phyloP scores from a whole-genome alignment of 2,797 vertebrate species.

The Acanthis flammea region DNA sequence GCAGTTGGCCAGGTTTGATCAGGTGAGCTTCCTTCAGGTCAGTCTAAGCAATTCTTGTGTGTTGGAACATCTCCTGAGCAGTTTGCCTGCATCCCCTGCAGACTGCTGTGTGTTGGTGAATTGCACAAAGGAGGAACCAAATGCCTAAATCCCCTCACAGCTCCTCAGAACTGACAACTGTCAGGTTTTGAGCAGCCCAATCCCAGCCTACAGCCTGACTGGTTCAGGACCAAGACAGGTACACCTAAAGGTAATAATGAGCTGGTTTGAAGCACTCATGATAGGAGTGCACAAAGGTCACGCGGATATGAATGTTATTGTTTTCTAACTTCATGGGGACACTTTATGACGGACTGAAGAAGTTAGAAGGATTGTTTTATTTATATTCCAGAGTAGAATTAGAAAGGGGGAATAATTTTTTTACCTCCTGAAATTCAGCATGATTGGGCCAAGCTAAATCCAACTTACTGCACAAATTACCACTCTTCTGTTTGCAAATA shows the following conservation, averaged over 20 bases:
- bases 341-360: background rate
- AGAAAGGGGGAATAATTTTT: background rate
- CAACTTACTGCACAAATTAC: background rate
- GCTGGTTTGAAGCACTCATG: fast-evolving
- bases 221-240: background rate
- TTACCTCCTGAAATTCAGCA: background rate
- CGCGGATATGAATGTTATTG: background rate
- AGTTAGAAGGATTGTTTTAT: background rate
- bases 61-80: background rate
- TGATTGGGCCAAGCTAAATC: background rate
- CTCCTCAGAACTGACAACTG: fast-evolving
- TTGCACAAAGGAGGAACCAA: background rate
- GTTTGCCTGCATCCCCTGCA: background rate
- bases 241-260: background rate
- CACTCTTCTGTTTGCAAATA: background rate
- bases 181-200: background rate
- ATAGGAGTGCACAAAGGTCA: background rate
- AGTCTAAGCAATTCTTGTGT: background rate
- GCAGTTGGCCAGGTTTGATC: background rate
- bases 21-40: background rate
- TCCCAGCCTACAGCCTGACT: background rate
- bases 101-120: background rate
- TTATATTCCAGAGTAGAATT: background rate
- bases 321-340: background rate
- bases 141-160: background rate